These are phyloP conservation scores for Muscicapa comitata DNA, from an alignment of 2,797 vertebrate genomes.

Conservation along the genomic window DNA sequence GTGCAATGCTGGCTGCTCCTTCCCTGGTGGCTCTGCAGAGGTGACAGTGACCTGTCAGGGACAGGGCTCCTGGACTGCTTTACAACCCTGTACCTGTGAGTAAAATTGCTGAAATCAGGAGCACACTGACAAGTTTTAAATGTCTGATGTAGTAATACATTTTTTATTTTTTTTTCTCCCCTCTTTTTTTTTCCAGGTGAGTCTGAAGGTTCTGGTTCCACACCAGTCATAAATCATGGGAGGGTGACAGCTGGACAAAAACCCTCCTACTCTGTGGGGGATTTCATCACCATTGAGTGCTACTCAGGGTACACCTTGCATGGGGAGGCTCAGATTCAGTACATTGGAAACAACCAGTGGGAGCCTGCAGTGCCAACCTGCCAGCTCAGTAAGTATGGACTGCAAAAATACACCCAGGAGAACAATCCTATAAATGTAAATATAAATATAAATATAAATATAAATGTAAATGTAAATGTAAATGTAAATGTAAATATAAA, in stretches of 20 bases:
- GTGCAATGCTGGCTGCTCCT: not conserved
- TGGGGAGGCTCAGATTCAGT: not conserved
- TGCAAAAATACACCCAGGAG: rapidly evolving
- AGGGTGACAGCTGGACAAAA: conserved; percentile 12
- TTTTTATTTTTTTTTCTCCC: not conserved
- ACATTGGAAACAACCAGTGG: not conserved
- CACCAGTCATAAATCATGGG: not conserved
- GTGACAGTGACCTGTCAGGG: not conserved
- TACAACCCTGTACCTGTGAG: not conserved
- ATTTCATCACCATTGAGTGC: conserved; percentile 29
- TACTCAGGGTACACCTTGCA: not conserved
- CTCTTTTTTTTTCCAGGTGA: not conserved
- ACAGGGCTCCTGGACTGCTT: not conserved
- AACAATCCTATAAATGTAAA: not conserved
- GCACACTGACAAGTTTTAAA: too few species aligned
- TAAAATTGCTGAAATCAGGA: not conserved
- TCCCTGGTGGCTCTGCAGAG: not conserved
- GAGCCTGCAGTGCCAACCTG: conserved; percentile 19
- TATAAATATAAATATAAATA: too few species aligned
- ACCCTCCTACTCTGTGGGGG: not conserved
- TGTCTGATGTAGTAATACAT: rapidly evolving
- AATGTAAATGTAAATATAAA: too few species aligned
- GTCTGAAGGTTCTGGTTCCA: not conserved
- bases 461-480: too few species aligned
- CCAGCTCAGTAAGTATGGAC: conserved; percentile 40